Base-by-base conservation (phyloP, 2,797 vertebrate species). In the Phoeniculus purpureus region DNA sequence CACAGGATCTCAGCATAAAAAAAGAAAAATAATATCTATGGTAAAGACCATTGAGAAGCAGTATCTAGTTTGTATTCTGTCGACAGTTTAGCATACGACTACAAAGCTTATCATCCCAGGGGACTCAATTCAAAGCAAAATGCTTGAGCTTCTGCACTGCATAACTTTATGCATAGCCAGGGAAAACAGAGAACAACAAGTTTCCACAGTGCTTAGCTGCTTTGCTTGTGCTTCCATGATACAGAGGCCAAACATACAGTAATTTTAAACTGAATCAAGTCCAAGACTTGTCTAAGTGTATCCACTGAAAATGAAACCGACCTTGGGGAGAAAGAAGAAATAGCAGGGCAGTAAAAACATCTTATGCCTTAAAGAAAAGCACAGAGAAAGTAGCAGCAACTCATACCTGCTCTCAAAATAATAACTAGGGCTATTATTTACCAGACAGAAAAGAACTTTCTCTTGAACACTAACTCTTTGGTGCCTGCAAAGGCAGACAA, bases 161-260 rank as follows among this genome's bases (percentile, higher is more conserved):
- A 94, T 92, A 89, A 82, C 87, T 87, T 92, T 55, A 82, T 90
- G 87, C 94, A 87, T 26, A 32, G 96, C 97, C 96, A 96, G 96
- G 89, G 96, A 97, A 97, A 97, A 97, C 94, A 96, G 76, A 92
- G 90, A 95, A 96, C 94, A 96, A 93, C 95, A 95, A 95, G 86
- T 97, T 97, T 96, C 95, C 96, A 96, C 94, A 95, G 94, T 85
- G 90, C 97, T 95, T 97, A 94, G 96, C 94, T 94, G 90, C 94
- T 96, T 93, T 71, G 29, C 81, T 73, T 91, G 54, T 91, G 71
- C 93, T 97, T 95, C 96, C 94, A 95, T 85, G 62, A 90, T 94
- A 87, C 93, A 90, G 92, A 85, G 48, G 86, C 93, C 94, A 96
- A 96, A 82, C 29, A 92, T 72, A 91, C 59, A 50, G 84, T 58